Evolutionary conservation across 2,113 vertebrate species (phyloP).

Genomic region (Sarotherodon lohbergeri): DNA sequence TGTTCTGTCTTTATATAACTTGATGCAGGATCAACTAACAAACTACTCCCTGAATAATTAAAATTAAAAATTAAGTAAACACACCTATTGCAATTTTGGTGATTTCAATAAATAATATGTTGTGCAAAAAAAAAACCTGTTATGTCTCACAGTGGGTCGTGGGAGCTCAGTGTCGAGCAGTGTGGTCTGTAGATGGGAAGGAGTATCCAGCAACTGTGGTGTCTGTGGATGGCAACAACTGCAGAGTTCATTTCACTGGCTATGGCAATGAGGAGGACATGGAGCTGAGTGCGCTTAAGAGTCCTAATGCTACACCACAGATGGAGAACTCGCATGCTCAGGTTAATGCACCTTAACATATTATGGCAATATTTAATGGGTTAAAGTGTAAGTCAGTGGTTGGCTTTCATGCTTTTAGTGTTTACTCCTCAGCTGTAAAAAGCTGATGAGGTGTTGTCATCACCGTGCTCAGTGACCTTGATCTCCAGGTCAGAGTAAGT

Average conservation of each 20-base stretch:
- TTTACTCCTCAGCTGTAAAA: neutral
- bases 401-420: neutral
- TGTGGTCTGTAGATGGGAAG: slow-evolving; percentile 49
- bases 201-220: slow-evolving; percentile 38
- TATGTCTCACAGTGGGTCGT: slow-evolving; percentile 40
- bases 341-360: neutral
- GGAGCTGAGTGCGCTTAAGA: slow-evolving; percentile 19
- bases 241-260: slow-evolving; percentile 45
- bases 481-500: neutral
- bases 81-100: fast-evolving
- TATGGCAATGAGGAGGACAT: slow-evolving; percentile 61
- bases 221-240: slow-evolving; percentile 18
- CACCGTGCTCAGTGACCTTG: neutral
- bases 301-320: neutral
- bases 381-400: neutral
- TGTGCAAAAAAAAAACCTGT: fast-evolving
- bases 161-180: slow-evolving; percentile 35
- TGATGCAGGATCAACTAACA: neutral
- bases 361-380: neutral
- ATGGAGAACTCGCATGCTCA: neutral
- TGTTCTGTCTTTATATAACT: neutral
- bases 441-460: neutral
- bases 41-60: neutral
- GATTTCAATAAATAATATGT: neutral
- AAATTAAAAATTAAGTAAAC: neutral